These are phyloP conservation scores for Dasyornis broadbenti DNA, from an alignment of 2,113 vertebrate species.

Conservation along the genomic window DNA sequence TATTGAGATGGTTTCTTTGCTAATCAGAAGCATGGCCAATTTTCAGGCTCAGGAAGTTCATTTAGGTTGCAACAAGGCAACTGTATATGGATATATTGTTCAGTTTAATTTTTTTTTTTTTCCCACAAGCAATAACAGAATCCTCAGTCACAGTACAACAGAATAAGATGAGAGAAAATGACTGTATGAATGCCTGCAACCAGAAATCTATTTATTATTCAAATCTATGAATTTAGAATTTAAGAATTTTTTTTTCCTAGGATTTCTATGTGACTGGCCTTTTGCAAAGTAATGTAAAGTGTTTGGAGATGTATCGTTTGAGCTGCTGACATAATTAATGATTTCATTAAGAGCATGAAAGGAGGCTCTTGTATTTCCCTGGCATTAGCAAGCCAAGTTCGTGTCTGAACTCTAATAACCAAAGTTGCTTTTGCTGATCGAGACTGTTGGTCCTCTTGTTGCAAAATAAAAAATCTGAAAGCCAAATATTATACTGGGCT, in stretches of 20 bases:
- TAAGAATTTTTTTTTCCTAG: slow-evolving; percentile 14
- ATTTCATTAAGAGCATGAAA: slow-evolving; percentile 71
- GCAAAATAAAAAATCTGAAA: slow-evolving; percentile 65
- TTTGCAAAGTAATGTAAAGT: slow-evolving; percentile 61
- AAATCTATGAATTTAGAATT: not conserved
- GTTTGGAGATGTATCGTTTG: slow-evolving; percentile 61
- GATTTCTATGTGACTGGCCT: slow-evolving; percentile 13
- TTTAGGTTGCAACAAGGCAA: slow-evolving; percentile 25
- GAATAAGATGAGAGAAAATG: not conserved
- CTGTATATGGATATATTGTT: not conserved
- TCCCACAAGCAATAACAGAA: not conserved
- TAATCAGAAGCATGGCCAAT: slow-evolving; percentile 25
- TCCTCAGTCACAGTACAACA: not conserved
- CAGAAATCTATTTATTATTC: not conserved
- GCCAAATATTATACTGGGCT: slow-evolving; percentile 67
- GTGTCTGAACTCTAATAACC: slow-evolving; percentile 58
- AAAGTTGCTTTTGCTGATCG: slow-evolving; percentile 53
- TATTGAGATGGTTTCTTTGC: slow-evolving; percentile 43
- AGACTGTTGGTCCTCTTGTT: slow-evolving; percentile 61
- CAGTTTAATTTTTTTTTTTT: slow-evolving; percentile 26
- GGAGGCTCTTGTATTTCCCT: slow-evolving; percentile 65
- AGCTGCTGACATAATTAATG: slow-evolving; percentile 74
- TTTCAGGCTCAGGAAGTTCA: slow-evolving; percentile 40
- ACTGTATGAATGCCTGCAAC: not conserved
- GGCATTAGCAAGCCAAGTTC: slow-evolving; percentile 52